These are phyloP conservation scores for Anoncus sp. DNA, from an alignment of 2,888 invertebrate genomes.

Conservation along the genomic window DNA sequence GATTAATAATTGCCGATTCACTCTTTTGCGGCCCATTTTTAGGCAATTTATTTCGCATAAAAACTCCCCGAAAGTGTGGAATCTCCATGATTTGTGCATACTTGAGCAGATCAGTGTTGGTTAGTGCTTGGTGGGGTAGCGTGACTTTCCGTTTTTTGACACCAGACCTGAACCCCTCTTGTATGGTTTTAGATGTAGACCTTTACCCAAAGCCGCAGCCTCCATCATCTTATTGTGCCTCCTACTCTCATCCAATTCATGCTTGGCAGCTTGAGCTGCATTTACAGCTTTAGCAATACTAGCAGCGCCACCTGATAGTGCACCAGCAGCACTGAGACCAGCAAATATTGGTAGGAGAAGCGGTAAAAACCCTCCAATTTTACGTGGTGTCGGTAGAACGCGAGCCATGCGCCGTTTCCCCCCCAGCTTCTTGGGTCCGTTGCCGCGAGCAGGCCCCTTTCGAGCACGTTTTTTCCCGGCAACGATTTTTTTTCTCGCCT, in stretches of 20 bases:
- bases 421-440: too few relatives aligned
- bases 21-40: slow-evolving; percentile 40
- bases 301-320: background rate
- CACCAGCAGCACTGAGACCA: slow-evolving; percentile 1
- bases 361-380: background rate
- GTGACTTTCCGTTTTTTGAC: background rate
- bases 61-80: slow-evolving; percentile 76
- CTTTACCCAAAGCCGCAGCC: slow-evolving; percentile 60
- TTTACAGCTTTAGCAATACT: background rate
- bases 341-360: background rate
- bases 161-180: slow-evolving; percentile 55
- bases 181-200: slow-evolving; percentile 69
- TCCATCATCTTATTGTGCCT: slow-evolving; percentile 75
- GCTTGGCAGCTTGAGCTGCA: background rate
- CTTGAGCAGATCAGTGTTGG: background rate
- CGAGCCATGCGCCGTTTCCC: too few relatives aligned
- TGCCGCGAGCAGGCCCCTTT: too few relatives aligned
- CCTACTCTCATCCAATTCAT: slow-evolving; percentile 29
- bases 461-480: too few relatives aligned
- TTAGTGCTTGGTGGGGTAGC: background rate
- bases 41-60: slow-evolving; percentile 65
- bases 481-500: too few relatives aligned
- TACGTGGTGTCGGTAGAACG: slow-evolving; percentile 5
- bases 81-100: background rate
- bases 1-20: slow-evolving; percentile 66